Conservation (phyloP, 2,888 invertebrate species). For the Saturnia pavonia region DNA sequence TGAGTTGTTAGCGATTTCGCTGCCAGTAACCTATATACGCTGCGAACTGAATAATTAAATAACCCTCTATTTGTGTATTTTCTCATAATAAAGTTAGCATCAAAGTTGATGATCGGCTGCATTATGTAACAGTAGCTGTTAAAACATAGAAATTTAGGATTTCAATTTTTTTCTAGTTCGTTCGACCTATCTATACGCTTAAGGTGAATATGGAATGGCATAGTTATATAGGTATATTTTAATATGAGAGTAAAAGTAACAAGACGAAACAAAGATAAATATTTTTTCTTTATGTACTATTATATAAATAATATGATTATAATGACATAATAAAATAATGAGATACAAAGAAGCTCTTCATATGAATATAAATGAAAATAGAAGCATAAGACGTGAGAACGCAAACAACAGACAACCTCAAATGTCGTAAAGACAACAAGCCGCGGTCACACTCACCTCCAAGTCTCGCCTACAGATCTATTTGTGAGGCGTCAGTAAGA, state of each 20-base stretch:
- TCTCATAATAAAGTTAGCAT: not conserved
- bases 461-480: not conserved
- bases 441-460: not conserved
- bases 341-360: not conserved
- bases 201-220: too few relatives aligned
- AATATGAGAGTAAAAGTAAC: too few relatives aligned
- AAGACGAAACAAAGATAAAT: too few relatives aligned
- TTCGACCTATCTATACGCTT: too few relatives aligned
- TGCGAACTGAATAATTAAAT: not conserved
- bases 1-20: not conserved
- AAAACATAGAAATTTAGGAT: too few relatives aligned
- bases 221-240: too few relatives aligned
- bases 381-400: not conserved
- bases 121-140: too few relatives aligned
- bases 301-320: too few relatives aligned
- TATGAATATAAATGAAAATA: not conserved
- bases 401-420: not conserved
- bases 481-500: not conserved
- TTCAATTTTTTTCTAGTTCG: too few relatives aligned
- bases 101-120: too few relatives aligned
- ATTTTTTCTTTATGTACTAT: too few relatives aligned
- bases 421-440: not conserved
- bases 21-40: not conserved
- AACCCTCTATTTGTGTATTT: not conserved
- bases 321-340: not conserved